These are phyloP conservation scores for Orthonevra nobilis DNA, from an alignment of 2,888 invertebrate species.

Conservation along the genomic window DNA sequence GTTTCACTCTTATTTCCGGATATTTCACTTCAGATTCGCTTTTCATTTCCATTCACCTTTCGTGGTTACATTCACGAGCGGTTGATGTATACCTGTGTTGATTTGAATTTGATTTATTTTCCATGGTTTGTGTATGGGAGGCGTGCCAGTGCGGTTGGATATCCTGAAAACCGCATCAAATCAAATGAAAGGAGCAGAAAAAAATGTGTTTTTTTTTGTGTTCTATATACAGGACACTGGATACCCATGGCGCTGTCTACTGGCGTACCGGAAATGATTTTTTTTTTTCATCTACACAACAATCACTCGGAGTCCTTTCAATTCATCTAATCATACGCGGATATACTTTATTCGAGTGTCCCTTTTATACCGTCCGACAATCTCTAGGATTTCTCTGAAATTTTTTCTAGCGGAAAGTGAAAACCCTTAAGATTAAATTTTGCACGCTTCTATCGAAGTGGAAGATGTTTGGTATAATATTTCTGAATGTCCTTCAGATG, in stretches of 20 bases:
- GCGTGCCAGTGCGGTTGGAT: constrained; percentile 67
- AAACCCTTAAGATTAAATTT: constrained; percentile 64
- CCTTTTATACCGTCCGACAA: constrained; percentile 48
- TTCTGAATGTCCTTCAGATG: constrained; percentile 49
- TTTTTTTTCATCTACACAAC: constrained; percentile 52
- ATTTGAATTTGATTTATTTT: constrained; percentile 68
- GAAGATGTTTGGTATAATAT: constrained; percentile 54
- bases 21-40: too few relatives aligned
- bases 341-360: constrained; percentile 64
- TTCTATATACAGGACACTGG: constrained; percentile 33
- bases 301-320: constrained; percentile 38
- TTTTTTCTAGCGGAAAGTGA: neutral
- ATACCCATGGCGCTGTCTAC: constrained; percentile 60
- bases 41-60: constrained; percentile 56
- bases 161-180: constrained; percentile 51
- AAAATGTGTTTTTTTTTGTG: constrained; percentile 37
- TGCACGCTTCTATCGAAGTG: constrained; percentile 65
- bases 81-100: constrained; percentile 48
- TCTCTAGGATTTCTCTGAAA: constrained; percentile 5
- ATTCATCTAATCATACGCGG: constrained; percentile 62
- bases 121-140: constrained; percentile 40
- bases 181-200: constrained; percentile 35
- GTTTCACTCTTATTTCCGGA: constrained; percentile 49
- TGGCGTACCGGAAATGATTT: constrained; percentile 67
- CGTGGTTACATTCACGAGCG: constrained; percentile 32